Conservation (phyloP, 2,888 invertebrate species). For the Temnothorax unifasciatus region DNA sequence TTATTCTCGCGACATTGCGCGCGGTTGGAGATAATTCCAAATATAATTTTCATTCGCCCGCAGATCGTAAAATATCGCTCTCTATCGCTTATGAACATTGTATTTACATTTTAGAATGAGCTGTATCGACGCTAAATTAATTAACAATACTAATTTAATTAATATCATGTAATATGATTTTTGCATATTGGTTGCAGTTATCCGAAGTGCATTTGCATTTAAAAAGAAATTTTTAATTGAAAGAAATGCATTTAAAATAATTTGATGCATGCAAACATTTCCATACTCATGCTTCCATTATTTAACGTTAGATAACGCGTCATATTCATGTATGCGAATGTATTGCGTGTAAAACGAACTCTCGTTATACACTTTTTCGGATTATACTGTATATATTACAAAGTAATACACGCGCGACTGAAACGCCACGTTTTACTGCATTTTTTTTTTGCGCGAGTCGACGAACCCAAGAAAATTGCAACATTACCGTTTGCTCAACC, state of each 20-base stretch:
- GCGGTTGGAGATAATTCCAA: constrained; percentile 48
- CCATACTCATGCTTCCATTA: not conserved
- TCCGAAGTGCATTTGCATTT: constrained; percentile 20
- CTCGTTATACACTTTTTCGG: constrained; percentile 1
- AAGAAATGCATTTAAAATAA: constrained; percentile 20
- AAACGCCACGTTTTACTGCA: constrained; percentile 53
- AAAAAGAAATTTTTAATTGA: constrained; percentile 38
- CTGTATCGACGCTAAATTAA: constrained; percentile 49
- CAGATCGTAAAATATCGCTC: constrained; percentile 49
- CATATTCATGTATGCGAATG: not conserved
- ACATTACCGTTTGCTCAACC: constrained; percentile 35
- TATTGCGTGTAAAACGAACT: constrained; percentile 1
- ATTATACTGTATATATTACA: not conserved
- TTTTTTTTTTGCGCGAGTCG: constrained; percentile 23
- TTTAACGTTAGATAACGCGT: not conserved
- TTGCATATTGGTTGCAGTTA: constrained; percentile 29
- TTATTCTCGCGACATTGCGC: constrained; percentile 51
- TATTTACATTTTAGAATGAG: constrained; percentile 51
- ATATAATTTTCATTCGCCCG: constrained; percentile 52
- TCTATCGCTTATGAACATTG: constrained; percentile 40
- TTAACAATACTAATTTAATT: constrained; percentile 53
- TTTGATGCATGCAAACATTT: not conserved
- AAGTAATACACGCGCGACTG: constrained; percentile 62
- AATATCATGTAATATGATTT: constrained; percentile 35
- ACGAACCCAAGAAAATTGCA: constrained; percentile 64